Percentiles rank a stretch among this genome's conserved stretches.
phyloP scores from a whole-genome alignment of 2,797 vertebrate genomes.

The Enteromius unitaeniatus region DNA sequence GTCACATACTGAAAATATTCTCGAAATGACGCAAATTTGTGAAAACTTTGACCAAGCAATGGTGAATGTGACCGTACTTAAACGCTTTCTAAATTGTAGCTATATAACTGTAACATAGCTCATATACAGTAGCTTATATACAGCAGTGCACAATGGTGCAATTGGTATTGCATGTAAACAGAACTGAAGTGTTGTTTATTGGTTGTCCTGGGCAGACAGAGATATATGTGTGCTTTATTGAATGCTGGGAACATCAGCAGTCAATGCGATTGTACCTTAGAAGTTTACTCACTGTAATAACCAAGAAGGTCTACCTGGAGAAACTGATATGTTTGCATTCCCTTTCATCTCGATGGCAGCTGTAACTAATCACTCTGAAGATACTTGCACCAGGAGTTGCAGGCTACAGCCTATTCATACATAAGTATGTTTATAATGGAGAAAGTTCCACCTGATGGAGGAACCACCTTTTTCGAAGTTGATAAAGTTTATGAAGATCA shows the following conservation, averaged over 20 bases:
- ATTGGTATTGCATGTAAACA: slow-evolving; percentile 16
- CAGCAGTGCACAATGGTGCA: not conserved
- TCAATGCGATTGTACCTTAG: slow-evolving; percentile 24
- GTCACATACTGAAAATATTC: not conserved
- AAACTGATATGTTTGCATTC: not conserved
- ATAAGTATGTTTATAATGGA: not conserved
- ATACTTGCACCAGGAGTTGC: no score
- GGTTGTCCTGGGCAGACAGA: not conserved
- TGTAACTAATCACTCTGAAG: slow-evolving; percentile 41
- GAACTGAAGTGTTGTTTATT: slow-evolving; percentile 23
- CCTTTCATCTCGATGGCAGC: not conserved
- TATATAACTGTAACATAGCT: not conserved
- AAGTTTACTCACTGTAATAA: not conserved
- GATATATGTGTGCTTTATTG: slow-evolving; percentile 13
- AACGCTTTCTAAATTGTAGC: not conserved
- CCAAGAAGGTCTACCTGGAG: not conserved
- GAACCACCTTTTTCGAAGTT: no score
- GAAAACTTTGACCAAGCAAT: not conserved
- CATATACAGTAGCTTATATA: not conserved
- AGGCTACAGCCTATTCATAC: not conserved
- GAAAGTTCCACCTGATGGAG: not conserved
- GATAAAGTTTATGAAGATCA: no score
- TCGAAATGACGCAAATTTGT: not conserved
- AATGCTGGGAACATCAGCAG: slow-evolving; percentile 3
- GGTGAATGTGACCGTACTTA: not conserved